A percentile compares a stretch with the other conserved stretches of the same genome.
Evolutionary conservation across 2,797 vertebrate species (phyloP).

Genomic region (Hirundo rustica): DNA sequence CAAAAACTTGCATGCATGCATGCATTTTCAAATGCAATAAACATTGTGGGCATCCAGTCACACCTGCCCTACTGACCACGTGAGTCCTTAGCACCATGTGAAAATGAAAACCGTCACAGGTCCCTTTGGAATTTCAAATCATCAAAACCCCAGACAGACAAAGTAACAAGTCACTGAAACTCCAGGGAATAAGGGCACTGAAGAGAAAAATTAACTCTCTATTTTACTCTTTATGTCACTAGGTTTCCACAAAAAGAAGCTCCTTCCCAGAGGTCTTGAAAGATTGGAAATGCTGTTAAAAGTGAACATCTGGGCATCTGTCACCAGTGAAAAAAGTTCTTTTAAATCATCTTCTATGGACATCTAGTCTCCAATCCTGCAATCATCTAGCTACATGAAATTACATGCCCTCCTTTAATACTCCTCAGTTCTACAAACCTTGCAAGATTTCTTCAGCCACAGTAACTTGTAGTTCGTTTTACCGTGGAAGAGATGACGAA

Average conservation of each 20-base stretch:
- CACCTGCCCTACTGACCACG: background rate
- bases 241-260: background rate
- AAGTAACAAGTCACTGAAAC: background rate
- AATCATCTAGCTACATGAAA: conserved; percentile 18
- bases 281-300: background rate
- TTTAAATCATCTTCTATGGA: background rate
- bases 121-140: background rate
- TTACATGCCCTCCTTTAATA: conserved; percentile 21
- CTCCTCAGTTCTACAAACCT: background rate
- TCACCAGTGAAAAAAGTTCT: background rate
- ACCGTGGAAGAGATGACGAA: background rate
- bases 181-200: background rate
- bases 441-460: background rate
- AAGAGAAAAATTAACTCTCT: background rate
- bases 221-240: background rate
- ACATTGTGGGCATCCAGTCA: background rate
- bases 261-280: background rate
- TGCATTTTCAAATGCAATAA: background rate
- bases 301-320: background rate
- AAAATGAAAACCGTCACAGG: background rate
- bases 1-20: background rate
- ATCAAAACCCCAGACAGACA: background rate
- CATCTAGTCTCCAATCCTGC: conserved; percentile 9
- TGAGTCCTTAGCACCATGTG: background rate
- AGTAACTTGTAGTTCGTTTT: background rate